Base-by-base conservation (phyloP, 1,140 invertebrate genomes). In the Apocrypta bakeri region DNA sequence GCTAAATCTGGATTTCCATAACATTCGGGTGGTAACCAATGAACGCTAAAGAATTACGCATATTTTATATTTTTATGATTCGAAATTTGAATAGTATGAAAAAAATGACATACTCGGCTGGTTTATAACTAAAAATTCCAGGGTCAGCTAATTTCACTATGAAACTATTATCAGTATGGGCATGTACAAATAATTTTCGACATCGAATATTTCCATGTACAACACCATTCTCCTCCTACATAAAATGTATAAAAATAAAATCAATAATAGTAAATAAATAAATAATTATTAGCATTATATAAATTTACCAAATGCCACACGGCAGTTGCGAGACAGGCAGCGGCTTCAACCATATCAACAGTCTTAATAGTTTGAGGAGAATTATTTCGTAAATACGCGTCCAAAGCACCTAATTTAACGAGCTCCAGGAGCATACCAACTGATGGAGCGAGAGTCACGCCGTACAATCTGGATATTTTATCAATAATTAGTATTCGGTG, bases 131-230 rank as follows among this genome's bases (percentile, higher is more conserved):
- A 74, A 90, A 91, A 14, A 92, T 92, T 83, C 96, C 96, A 12
- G 96, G 96, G 92, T 98, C 97, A 12, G 94, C 93, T 21, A 98
- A 92, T 91, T 97, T 97, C 1, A 97, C 95, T 68, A 93, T 92
- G 78, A 98, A 95, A 48, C 93, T 92, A 83, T 94, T 94, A 63
- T 94, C 93, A 27, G 93, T 93, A 84, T 96, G 95, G 27, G 92
- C 89, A 78, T 94, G 93, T 14, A 98, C 95, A 82, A 97, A 92
- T 61, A 98, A 88, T 88, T 97, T 97, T n/a, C 94, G 93, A 90
- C 97, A 98, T 68, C 97, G 93, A 79, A 98, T 96, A 83, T 95
- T 95, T n/a, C 96, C 97, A 92, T 98, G 97, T 68, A 96, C 94
- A 42, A 97, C 93, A 40, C 94, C 94, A 84, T 95, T 95, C 88